Evolutionary conservation across 2,113 vertebrate genomes (phyloP).

Genomic region (Equus przewalskii): DNA sequence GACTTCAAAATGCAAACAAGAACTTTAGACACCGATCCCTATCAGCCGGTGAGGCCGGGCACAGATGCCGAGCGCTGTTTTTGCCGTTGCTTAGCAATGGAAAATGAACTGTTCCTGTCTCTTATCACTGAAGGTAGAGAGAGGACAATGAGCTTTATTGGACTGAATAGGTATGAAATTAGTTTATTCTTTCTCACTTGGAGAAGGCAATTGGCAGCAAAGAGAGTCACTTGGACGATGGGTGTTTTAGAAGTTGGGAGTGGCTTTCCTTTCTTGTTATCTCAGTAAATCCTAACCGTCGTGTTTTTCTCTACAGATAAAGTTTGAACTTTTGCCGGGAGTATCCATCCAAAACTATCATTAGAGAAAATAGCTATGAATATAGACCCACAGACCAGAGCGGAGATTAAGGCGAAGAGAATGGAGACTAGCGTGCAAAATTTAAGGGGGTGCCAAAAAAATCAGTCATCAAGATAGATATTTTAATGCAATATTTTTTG

Average conservation of each 20-base stretch:
- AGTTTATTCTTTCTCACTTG: slow-evolving; percentile 86
- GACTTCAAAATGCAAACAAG: slow-evolving; percentile 88
- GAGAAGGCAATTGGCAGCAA: slow-evolving; percentile 82
- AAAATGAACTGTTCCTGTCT: slow-evolving; percentile 83
- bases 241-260: not conserved
- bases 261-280: slow-evolving; percentile 52
- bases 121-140: slow-evolving; percentile 83
- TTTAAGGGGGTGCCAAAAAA: not conserved
- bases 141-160: slow-evolving; percentile 87
- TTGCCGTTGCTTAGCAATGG: slow-evolving; percentile 86
- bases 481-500: not conserved
- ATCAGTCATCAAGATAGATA: not conserved
- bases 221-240: slow-evolving; percentile 78
- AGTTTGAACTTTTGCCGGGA: slow-evolving; percentile 68
- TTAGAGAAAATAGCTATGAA: slow-evolving; percentile 50
- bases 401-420: not conserved
- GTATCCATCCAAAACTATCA: slow-evolving; percentile 67
- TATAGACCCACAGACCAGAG: not conserved
- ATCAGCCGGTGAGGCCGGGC: slow-evolving; percentile 73
- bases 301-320: slow-evolving; percentile 71
- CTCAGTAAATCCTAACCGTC: not conserved
- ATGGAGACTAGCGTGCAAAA: not conserved
- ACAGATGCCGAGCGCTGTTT: slow-evolving; percentile 75
- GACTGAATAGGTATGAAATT: slow-evolving; percentile 88
- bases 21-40: slow-evolving; percentile 86